Conservation (phyloP, 1,140 invertebrate species). For the Oscheius sp. region DNA sequence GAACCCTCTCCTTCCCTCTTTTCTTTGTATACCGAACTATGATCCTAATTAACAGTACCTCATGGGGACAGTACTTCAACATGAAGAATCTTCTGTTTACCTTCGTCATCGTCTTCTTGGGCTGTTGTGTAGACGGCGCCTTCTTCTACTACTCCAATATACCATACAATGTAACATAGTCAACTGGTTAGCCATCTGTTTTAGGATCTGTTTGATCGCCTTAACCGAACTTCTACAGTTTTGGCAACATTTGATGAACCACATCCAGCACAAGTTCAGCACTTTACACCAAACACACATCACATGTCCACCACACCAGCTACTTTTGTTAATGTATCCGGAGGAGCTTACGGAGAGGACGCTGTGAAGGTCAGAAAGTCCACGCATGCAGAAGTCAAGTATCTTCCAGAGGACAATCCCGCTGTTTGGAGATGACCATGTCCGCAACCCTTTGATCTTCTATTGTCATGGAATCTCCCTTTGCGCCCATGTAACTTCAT, state of each 20-base stretch:
- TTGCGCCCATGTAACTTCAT: slow-evolving; percentile 9
- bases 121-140: slow-evolving; percentile 6
- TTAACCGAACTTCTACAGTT: slow-evolving; percentile 5
- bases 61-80: slow-evolving; percentile 29
- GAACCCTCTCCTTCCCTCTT: slow-evolving; percentile 19
- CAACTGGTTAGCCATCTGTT: neutral
- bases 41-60: slow-evolving; percentile 28
- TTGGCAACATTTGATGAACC: slow-evolving; percentile 5
- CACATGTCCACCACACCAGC: neutral
- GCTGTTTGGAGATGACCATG: slow-evolving; percentile 27
- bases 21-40: slow-evolving; percentile 28
- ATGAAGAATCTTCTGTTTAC: slow-evolving; percentile 11
- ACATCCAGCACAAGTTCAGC: neutral
- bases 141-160: slow-evolving; percentile 25
- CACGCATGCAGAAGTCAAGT: neutral
- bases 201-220: slow-evolving; percentile 23
- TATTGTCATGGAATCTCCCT: slow-evolving; percentile 21
- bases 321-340: neutral
- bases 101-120: slow-evolving; percentile 19
- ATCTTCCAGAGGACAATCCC: slow-evolving; percentile 6
- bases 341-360: neutral
- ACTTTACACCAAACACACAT: neutral
- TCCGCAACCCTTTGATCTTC: slow-evolving; percentile 21
- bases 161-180: slow-evolving; percentile 12
- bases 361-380: neutral